phyloP scores from a whole-genome alignment of 2,888 invertebrate species.

The Synergus itoensis region DNA sequence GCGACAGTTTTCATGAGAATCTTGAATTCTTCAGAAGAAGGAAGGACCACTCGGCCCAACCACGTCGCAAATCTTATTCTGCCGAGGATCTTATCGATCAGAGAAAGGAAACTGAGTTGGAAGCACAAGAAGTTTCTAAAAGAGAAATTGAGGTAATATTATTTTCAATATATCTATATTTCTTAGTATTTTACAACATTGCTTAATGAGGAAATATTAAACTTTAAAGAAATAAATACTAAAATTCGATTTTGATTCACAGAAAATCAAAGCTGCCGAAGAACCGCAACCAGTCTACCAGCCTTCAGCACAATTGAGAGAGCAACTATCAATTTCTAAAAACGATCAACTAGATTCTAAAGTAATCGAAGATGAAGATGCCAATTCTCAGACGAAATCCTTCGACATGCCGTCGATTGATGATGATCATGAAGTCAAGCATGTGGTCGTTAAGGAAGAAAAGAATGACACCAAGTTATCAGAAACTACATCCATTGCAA shows the following conservation, averaged over 20 bases:
- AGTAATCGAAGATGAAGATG: conserved; percentile 18
- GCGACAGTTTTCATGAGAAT: conserved; percentile 74
- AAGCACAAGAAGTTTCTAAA: not conserved
- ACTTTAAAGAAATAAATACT: not conserved
- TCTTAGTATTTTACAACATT: too few relatives aligned
- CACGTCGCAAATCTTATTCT: conserved; percentile 52
- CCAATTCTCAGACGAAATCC: conserved; percentile 63
- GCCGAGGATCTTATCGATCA: conserved; percentile 47
- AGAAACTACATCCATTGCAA: not conserved
- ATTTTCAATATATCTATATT: not conserved
- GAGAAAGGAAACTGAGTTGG: not conserved
- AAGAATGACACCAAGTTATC: conserved; percentile 52
- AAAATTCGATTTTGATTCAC: not conserved
- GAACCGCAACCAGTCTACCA: conserved; percentile 3
- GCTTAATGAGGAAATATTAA: not conserved
- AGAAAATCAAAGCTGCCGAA: not conserved
- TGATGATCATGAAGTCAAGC: conserved; percentile 68
- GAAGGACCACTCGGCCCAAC: conserved; percentile 59
- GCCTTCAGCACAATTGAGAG: not conserved
- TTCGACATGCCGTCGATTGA: conserved; percentile 75
- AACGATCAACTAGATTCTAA: not conserved
- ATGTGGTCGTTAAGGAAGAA: conserved; percentile 61
- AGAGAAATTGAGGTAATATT: not conserved
- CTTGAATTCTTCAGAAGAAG: conserved; percentile 72
- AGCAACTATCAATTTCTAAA: conserved; percentile 14